Conservation (phyloP, 1,140 invertebrate genomes). For the Euwallacea similis region DNA sequence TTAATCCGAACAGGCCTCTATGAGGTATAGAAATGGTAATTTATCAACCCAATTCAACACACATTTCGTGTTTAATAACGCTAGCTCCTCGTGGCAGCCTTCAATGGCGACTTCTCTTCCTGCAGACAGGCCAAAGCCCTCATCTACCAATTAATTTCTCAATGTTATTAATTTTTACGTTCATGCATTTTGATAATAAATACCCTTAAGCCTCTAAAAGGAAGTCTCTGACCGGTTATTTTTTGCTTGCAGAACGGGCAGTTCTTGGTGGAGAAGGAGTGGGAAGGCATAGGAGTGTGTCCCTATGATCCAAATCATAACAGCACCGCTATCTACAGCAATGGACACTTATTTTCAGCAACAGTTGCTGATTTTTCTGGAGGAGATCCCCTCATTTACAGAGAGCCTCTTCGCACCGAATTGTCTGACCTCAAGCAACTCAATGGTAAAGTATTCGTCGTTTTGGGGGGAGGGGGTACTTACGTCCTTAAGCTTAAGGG, state of each 20-base stretch:
- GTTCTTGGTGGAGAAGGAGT: conserved; percentile 64
- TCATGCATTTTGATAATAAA: no score
- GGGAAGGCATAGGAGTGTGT: conserved; percentile 82
- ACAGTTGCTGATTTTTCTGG: conserved; percentile 95
- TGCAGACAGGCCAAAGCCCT: no score
- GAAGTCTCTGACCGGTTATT: conserved; percentile 21
- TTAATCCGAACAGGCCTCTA: no score
- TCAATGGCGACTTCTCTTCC: no score
- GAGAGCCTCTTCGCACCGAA: conserved; percentile 83
- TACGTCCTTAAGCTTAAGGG: no score
- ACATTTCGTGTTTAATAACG: no score
- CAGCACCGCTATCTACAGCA: conserved; percentile 83
- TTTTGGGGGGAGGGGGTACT: neutral
- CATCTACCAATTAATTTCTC: no score
- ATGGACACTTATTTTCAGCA: conserved; percentile 87
- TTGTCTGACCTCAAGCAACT: conserved; percentile 75
- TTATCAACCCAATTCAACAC: no score
- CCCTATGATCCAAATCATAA: conserved; percentile 94
- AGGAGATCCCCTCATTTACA: conserved; percentile 89
- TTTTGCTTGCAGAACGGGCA: conserved; percentile 59
- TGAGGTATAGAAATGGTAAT: no score
- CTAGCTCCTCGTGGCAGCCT: no score
- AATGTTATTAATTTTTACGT: no score
- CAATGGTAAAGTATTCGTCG: conserved; percentile 61
- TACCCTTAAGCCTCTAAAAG: no score